A percentile compares a stretch with the other conserved stretches of the same genome.
Conservation (phyloP, 2,113 vertebrate species). For the Origma solitaria region DNA sequence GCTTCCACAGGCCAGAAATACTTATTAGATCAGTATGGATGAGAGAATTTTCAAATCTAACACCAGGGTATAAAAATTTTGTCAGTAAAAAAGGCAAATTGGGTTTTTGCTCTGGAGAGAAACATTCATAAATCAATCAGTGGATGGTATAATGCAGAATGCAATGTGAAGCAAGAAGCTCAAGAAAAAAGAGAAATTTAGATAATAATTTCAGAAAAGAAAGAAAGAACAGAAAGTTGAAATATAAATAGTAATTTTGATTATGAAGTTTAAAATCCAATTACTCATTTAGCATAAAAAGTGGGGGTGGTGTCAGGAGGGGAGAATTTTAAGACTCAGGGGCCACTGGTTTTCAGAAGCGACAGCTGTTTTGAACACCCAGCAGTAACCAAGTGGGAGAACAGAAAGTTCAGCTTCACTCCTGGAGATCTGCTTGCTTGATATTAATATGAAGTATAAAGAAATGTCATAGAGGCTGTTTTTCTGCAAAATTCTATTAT, state of each 20-base stretch:
- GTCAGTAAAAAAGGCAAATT: not conserved
- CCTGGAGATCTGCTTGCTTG: not conserved
- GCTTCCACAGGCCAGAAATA: not conserved
- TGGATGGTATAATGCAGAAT: not conserved
- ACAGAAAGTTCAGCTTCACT: not conserved
- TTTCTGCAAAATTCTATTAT: conserved; percentile 15
- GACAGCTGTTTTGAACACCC: not conserved
- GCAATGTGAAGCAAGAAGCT: not conserved
- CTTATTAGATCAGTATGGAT: not conserved
- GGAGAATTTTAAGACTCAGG: not conserved
- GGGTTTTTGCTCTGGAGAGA: not conserved
- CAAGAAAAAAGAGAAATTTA: not conserved
- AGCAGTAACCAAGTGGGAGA: not conserved
- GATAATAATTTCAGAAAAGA: not conserved
- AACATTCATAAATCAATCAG: not conserved
- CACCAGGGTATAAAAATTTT: not conserved
- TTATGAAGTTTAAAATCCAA: not conserved
- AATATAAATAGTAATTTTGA: not conserved
- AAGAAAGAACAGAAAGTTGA: not conserved
- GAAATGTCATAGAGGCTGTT: not conserved
- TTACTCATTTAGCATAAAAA: not conserved
- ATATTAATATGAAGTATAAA: not conserved
- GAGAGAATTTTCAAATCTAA: conserved; percentile 13
- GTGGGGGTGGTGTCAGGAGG: not conserved
- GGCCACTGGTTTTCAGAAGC: not conserved